A percentile compares a stretch with the other conserved stretches of the same genome.
These are phyloP conservation scores for Athrips mouffetella DNA, from an alignment of 2,888 invertebrate species.

Conservation along the genomic window DNA sequence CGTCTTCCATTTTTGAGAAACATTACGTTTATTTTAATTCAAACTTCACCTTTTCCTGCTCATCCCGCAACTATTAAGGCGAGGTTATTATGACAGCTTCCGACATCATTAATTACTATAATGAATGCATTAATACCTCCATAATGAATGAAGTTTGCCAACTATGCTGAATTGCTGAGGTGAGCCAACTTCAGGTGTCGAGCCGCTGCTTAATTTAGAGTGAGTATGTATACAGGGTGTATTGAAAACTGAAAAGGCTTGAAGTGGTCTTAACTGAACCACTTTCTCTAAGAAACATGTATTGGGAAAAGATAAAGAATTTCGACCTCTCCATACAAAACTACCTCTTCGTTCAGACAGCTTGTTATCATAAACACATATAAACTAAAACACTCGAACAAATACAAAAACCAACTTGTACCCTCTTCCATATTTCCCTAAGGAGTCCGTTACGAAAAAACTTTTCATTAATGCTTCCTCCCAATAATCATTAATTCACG, in stretches of 20 bases:
- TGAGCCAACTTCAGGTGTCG: constrained; percentile 14
- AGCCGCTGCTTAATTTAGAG: too few species aligned
- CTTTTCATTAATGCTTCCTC: constrained; percentile 41
- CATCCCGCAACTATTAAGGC: constrained; percentile 40
- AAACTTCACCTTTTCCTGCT: background rate
- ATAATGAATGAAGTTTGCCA: constrained; percentile 67
- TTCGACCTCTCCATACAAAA: too few species aligned
- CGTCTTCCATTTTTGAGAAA: background rate
- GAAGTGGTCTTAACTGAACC: too few species aligned
- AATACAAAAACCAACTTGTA: too few species aligned
- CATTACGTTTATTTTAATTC: constrained; percentile 1
- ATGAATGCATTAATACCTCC: constrained; percentile 55
- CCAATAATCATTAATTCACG: constrained; percentile 54
- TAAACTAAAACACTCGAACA: too few species aligned
- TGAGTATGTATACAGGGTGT: too few species aligned
- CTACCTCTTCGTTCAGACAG: too few species aligned
- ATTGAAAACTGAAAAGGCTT: too few species aligned
- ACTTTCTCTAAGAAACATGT: too few species aligned
- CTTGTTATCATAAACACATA: too few species aligned
- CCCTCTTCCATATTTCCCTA: background rate
- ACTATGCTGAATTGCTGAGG: constrained; percentile 41
- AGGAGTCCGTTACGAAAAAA: background rate
- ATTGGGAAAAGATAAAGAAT: too few species aligned
- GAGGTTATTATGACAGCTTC: constrained; percentile 49
- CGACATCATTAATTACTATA: constrained; percentile 63